These are phyloP conservation scores for Alectoris magna DNA, from an alignment of 2,797 vertebrate species.

Conservation along the genomic window DNA sequence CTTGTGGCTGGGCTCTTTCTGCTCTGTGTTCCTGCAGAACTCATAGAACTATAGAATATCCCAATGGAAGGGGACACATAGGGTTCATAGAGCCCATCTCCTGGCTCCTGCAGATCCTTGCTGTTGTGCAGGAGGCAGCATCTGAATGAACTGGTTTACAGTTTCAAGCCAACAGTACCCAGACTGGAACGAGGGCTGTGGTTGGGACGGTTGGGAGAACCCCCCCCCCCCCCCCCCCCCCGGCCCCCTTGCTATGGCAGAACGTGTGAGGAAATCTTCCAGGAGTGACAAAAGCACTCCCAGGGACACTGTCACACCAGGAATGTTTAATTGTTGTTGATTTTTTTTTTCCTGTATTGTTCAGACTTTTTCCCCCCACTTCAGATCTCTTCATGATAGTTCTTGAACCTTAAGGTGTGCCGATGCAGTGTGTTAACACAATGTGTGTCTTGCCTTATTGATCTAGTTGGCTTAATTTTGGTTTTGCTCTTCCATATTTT, in stretches of 20 bases:
- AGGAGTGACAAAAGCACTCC: background rate
- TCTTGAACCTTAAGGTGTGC: background rate
- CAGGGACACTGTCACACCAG: background rate
- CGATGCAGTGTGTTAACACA: rapidly evolving
- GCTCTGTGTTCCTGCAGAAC: too few relatives aligned
- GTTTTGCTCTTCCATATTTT: background rate
- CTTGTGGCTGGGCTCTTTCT: background rate
- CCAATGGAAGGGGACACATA: too few relatives aligned
- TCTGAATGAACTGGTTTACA: conserved; percentile 33
- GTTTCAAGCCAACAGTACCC: background rate
- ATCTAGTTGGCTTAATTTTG: background rate
- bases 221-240: too few relatives aligned
- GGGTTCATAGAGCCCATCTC: too few relatives aligned
- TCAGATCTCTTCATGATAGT: rapidly evolving
- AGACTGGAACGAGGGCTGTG: background rate
- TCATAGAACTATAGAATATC: too few relatives aligned
- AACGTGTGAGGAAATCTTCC: background rate
- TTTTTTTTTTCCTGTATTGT: background rate
- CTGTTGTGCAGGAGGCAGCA: background rate
- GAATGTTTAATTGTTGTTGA: background rate
- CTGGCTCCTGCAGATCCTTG: too few relatives aligned
- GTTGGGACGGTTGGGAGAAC: too few relatives aligned
- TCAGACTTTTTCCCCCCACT: background rate
- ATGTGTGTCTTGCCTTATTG: rapidly evolving
- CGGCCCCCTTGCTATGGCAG: background rate